Conservation (phyloP, 2,797 vertebrate genomes). For the Artibeus jamaicensis region DNA sequence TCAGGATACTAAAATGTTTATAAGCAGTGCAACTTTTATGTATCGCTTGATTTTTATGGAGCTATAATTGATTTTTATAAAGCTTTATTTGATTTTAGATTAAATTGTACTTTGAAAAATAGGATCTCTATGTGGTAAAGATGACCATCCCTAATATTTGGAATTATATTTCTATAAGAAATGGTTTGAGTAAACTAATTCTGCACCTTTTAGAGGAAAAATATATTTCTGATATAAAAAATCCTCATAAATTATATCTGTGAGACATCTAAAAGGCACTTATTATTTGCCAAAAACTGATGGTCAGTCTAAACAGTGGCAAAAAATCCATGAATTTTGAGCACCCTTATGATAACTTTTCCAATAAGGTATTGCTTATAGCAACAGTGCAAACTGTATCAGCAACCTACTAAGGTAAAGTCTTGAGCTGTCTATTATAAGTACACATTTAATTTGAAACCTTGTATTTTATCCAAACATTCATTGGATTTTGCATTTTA, state of each 20-base stretch:
- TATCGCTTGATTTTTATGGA: not conserved
- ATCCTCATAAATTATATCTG: not conserved
- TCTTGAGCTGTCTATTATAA: not conserved
- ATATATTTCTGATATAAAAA: conserved; percentile 1
- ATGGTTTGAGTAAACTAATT: not conserved
- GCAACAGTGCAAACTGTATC: not conserved
- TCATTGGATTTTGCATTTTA: not conserved
- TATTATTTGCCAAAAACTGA: not conserved
- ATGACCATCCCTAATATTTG: not conserved
- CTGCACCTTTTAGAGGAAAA: not conserved
- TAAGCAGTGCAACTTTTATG: not conserved
- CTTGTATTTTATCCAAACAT: not conserved
- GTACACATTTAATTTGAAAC: not conserved
- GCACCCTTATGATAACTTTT: not conserved
- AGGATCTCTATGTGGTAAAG: not conserved
- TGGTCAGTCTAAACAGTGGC: not conserved
- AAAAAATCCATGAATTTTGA: conserved; percentile 5
- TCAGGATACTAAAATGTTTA: not conserved
- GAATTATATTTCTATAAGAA: not conserved
- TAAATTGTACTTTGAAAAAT: not conserved
- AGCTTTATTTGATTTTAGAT: not conserved
- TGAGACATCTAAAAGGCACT: not conserved
- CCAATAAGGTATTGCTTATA: not conserved
- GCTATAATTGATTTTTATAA: not conserved
- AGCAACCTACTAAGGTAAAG: not conserved